Evolutionary conservation across 1,140 invertebrate species (phyloP).

Genomic region (Hycleus phaleratus): DNA sequence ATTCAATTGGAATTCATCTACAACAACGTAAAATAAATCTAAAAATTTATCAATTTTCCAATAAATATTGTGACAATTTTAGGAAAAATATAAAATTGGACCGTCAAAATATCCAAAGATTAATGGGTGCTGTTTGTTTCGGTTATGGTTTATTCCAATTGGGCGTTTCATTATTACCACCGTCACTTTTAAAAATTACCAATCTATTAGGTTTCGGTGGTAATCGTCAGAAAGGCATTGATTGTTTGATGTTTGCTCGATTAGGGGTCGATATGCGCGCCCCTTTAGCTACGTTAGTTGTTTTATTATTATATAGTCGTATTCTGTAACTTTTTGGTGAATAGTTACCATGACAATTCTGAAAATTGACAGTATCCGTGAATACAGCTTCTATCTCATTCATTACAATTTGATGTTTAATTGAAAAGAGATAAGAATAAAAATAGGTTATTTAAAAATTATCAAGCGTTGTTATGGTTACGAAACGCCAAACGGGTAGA

Average conservation of each 20-base stretch:
- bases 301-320: too few species aligned
- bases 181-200: slow-evolving; percentile 57
- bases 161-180: slow-evolving; percentile 60
- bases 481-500: too few species aligned
- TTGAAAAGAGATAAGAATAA: too few species aligned
- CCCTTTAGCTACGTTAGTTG: slow-evolving; percentile 57
- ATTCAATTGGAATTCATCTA: slow-evolving; percentile 2
- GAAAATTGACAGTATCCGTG: too few species aligned
- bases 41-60: background rate
- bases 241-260: slow-evolving; percentile 57
- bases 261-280: slow-evolving; percentile 62
- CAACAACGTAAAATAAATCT: background rate
- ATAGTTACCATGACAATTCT: too few species aligned
- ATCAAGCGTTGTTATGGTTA: too few species aligned
- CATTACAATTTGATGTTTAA: too few species aligned
- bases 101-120: slow-evolving; percentile 46
- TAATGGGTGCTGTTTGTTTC: slow-evolving; percentile 64
- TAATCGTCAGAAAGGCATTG: slow-evolving; percentile 53
- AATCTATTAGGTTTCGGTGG: slow-evolving; percentile 67
- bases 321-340: too few species aligned
- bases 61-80: background rate
- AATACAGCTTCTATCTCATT: too few species aligned
- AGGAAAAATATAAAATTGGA: slow-evolving; percentile 11
- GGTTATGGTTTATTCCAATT: slow-evolving; percentile 67
- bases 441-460: too few species aligned